phyloP scores from a whole-genome alignment of 2,797 vertebrate species.

The Bradypodion pumilum region DNA sequence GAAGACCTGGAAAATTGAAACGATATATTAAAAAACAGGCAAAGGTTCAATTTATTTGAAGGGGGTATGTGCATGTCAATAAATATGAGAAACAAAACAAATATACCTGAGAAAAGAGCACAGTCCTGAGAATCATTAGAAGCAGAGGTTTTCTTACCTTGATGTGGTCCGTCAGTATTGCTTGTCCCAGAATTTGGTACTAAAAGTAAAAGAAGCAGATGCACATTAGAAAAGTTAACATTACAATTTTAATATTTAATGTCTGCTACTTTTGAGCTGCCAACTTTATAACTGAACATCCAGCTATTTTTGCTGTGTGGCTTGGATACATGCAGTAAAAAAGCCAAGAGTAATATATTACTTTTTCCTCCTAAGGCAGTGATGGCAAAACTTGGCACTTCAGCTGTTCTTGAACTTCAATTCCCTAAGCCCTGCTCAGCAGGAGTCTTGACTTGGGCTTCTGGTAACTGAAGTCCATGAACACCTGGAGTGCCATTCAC shows the following conservation, averaged over 20 bases:
- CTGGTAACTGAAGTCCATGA: too few relatives aligned
- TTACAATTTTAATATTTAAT: slow-evolving; percentile 7
- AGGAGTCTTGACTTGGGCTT: too few relatives aligned
- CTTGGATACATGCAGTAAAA: not conserved
- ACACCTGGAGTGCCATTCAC: too few relatives aligned
- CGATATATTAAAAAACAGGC: not conserved
- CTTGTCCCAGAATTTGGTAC: slow-evolving; percentile 41
- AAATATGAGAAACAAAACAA: not conserved
- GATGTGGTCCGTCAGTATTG: not conserved
- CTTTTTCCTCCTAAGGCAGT: too few relatives aligned
- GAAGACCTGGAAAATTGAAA: not conserved
- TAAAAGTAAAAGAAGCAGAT: slow-evolving; percentile 52
- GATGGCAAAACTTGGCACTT: too few relatives aligned
- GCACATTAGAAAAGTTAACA: not conserved
- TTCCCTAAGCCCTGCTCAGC: too few relatives aligned
- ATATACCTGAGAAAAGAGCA: not conserved
- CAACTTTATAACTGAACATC: not conserved
- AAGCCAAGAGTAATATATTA: not conserved
- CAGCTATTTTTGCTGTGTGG: not conserved
- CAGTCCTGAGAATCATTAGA: not conserved
- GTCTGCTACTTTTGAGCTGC: not conserved
- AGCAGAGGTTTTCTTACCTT: slow-evolving; percentile 60
- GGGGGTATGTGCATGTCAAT: too few relatives aligned
- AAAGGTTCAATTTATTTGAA: not conserved
- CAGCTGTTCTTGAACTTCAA: too few relatives aligned